A percentile compares a stretch with the other conserved stretches of the same genome.
These are phyloP conservation scores for Chrosomus eos DNA, from an alignment of 2,797 vertebrate species.

Conservation along the genomic window DNA sequence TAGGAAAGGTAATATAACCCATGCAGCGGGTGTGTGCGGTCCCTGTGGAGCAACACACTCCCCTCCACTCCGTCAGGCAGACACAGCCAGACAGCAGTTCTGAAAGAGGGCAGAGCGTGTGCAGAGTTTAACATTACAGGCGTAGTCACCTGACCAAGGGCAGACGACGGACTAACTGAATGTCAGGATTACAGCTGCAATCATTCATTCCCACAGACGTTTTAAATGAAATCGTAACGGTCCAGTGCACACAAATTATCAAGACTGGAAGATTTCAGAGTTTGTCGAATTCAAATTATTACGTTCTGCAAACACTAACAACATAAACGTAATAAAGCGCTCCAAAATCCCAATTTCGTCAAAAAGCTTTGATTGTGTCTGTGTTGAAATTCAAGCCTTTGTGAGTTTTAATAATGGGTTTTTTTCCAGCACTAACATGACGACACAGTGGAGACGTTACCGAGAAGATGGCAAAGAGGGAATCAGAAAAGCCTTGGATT, in stretches of 20 bases:
- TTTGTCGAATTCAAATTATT: background rate
- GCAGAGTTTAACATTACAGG: conserved; percentile 3
- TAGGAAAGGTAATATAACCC: conserved; percentile 29
- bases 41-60: conserved; percentile 3
- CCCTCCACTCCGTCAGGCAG: background rate
- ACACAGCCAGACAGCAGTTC: conserved; percentile 9
- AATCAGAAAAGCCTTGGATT: conserved; percentile 26
- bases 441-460: conserved; percentile 4
- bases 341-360: background rate
- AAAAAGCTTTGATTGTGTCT: background rate
- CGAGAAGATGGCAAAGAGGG: conserved; percentile 30
- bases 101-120: conserved; percentile 11
- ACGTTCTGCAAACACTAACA: background rate
- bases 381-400: background rate
- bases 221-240: conserved; percentile 29
- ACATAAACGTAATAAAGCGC: conserved; percentile 6
- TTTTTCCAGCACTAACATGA: conserved; percentile 20
- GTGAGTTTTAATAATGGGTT: background rate
- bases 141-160: conserved; percentile 12
- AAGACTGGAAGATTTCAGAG: conserved; percentile 1
- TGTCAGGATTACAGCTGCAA: conserved; percentile 23
- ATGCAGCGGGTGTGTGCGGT: conserved; percentile 11
- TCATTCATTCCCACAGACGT: conserved; percentile 25
- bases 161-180: conserved; percentile 16
- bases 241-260: conserved; percentile 19